Percentiles rank a stretch among this genome's conserved stretches.
These are phyloP conservation scores for Xylota sylvarum DNA, from an alignment of 2,888 invertebrate species.

Conservation along the genomic window DNA sequence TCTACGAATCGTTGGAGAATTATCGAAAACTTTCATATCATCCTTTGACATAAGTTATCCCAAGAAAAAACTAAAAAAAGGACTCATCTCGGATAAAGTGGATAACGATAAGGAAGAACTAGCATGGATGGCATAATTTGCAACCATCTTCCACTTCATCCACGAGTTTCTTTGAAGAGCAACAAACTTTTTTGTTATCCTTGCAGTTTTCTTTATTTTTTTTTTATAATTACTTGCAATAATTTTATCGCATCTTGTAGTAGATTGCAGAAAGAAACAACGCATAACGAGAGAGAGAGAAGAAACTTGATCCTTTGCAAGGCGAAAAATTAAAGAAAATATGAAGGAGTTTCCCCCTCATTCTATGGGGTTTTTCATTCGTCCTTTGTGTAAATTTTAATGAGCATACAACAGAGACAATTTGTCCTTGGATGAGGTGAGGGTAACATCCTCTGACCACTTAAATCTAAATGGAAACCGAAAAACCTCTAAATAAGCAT, in stretches of 20 bases:
- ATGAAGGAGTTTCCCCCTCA: constrained; percentile 1
- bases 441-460: neutral
- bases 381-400: constrained; percentile 8
- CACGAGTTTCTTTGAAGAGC: constrained; percentile 10
- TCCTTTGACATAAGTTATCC: constrained; percentile 69
- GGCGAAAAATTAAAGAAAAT: constrained; percentile 7
- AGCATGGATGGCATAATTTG: constrained; percentile 50
- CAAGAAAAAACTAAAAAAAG: constrained; percentile 15
- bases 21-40: constrained; percentile 68
- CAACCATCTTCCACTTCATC: constrained; percentile 28
- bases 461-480: constrained; percentile 7
- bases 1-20: constrained; percentile 31
- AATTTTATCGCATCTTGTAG: constrained; percentile 32
- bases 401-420: constrained; percentile 2
- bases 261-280: neutral
- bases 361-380: too few species aligned
- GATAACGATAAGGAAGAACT: constrained; percentile 51
- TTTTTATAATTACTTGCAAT: constrained; percentile 61
- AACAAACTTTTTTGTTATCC: constrained; percentile 39
- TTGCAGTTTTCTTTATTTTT: constrained; percentile 32
- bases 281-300: constrained; percentile 10
- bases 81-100: constrained; percentile 28
- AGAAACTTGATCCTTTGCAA: constrained; percentile 22
- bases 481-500: constrained; percentile 41
- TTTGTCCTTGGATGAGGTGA: neutral